Conservation (phyloP, 2,888 invertebrate species). For the Petrolisthes manimaculis region DNA sequence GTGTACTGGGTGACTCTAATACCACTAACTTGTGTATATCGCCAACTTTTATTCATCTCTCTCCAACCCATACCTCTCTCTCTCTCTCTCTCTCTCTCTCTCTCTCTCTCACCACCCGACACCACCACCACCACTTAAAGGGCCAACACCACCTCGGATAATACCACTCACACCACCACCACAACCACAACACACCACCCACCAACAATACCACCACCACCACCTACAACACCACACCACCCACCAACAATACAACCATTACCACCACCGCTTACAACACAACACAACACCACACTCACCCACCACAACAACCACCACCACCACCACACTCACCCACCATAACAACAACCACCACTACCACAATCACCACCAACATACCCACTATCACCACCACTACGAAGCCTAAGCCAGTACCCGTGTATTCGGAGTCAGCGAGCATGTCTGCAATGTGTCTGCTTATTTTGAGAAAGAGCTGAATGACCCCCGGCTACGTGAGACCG, state of each 20-base stretch:
- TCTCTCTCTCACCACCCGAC: neutral
- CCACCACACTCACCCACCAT: neutral
- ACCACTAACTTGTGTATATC: no score
- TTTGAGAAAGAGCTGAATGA: slow-evolving; percentile 53
- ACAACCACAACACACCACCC: neutral
- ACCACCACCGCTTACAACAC: neutral
- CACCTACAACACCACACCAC: neutral
- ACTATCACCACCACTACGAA: neutral
- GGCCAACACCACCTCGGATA: no score
- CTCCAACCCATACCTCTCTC: neutral
- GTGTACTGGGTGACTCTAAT: neutral
- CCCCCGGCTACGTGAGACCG: slow-evolving; percentile 54
- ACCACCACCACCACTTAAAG: slow-evolving; percentile 20
- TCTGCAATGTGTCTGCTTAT: slow-evolving; percentile 62
- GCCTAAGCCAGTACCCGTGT: neutral
- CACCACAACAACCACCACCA: neutral
- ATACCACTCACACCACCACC: neutral
- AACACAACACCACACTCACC: neutral
- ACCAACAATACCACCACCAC: neutral
- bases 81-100: neutral
- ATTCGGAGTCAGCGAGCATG: slow-evolving; percentile 55
- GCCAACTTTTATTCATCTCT: neutral
- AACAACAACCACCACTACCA: neutral
- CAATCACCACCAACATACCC: neutral
- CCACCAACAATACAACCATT: neutral